Conservation (phyloP, 2,113 vertebrate genomes). For the Ictalurus furcatus region DNA sequence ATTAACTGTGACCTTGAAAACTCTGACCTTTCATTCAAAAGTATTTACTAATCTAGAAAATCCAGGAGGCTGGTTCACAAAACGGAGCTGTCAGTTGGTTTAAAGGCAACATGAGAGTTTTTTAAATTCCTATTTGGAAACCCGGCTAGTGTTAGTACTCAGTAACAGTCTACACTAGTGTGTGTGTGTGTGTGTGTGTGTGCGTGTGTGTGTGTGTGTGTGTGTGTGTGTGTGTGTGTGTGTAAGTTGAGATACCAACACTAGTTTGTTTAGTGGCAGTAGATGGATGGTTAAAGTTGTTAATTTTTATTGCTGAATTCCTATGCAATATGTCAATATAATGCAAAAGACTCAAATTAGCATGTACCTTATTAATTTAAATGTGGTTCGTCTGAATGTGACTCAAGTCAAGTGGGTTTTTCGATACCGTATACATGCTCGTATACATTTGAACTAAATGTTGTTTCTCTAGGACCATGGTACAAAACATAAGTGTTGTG, state of each 20-base stretch:
- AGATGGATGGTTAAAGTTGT: background rate
- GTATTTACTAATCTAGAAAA: background rate
- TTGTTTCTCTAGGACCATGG: background rate
- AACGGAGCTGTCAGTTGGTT: background rate
- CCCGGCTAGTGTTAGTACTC: background rate
- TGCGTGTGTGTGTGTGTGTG: too few relatives aligned
- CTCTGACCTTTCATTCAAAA: background rate
- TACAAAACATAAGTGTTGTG: too few relatives aligned
- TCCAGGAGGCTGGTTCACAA: background rate
- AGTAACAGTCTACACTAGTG: too few relatives aligned
- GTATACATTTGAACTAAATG: too few relatives aligned
- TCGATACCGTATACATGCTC: too few relatives aligned
- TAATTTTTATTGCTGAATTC: background rate
- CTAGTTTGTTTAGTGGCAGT: background rate
- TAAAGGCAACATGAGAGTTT: background rate
- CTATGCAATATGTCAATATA: background rate
- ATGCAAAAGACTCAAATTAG: background rate
- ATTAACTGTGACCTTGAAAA: background rate
- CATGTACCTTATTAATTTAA: background rate
- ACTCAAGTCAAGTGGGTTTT: background rate
- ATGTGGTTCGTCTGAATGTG: background rate
- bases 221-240: too few relatives aligned
- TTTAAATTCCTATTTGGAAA: background rate
- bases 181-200: too few relatives aligned
- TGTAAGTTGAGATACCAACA: background rate